These are phyloP conservation scores for Corynorhinus townsendii DNA, from an alignment of 2,113 vertebrate species.

Conservation along the genomic window DNA sequence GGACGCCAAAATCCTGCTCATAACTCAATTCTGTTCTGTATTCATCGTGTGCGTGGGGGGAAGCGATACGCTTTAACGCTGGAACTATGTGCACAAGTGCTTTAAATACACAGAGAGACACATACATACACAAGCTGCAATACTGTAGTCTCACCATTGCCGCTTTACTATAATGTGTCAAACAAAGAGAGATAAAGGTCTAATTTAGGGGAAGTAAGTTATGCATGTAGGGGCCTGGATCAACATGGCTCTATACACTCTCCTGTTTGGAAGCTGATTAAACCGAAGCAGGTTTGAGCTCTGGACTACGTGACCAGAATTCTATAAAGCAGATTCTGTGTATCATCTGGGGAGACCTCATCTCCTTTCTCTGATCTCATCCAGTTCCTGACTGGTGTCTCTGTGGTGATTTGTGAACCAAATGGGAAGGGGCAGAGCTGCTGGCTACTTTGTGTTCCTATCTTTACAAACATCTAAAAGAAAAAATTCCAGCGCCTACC, in stretches of 20 bases:
- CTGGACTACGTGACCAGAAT: constrained; percentile 49
- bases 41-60: background rate
- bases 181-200: constrained; percentile 47
- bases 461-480: constrained; percentile 20
- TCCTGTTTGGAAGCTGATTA: constrained; percentile 75
- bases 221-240: constrained; percentile 47
- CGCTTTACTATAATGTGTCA: constrained; percentile 72
- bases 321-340: constrained; percentile 56
- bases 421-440: constrained; percentile 13
- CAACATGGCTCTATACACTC: constrained; percentile 33
- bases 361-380: background rate
- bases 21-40: background rate
- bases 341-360: background rate
- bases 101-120: background rate
- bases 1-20: background rate
- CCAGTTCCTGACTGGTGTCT: constrained; percentile 43
- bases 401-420: constrained; percentile 12
- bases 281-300: constrained; percentile 61
- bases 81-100: background rate
- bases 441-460: background rate
- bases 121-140: background rate
- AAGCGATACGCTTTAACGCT: background rate
- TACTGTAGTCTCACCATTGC: background rate
- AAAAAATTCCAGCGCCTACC: background rate
- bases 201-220: constrained; percentile 73